Conservation (phyloP, 2,888 invertebrate species). For the Caenorhabditis becei region DNA sequence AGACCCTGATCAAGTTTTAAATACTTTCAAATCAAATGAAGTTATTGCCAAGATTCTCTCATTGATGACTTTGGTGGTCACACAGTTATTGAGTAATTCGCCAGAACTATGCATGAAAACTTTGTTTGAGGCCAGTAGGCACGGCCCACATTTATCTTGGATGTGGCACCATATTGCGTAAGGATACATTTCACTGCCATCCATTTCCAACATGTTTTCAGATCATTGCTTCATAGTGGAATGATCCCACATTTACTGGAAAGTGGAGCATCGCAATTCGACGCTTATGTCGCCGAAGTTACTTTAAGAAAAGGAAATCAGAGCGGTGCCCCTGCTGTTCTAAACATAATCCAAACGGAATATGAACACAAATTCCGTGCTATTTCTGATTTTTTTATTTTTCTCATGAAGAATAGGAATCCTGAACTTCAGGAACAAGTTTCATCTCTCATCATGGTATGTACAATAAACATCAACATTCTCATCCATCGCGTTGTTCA, state of each 20-base stretch:
- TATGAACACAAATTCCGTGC: slow-evolving; percentile 64
- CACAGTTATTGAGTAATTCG: slow-evolving; percentile 25
- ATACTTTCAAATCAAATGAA: slow-evolving; percentile 48
- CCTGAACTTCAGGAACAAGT: slow-evolving; percentile 62
- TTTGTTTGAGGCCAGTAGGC: slow-evolving; percentile 64
- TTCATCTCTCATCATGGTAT: slow-evolving; percentile 53
- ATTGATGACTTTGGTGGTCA: slow-evolving; percentile 40
- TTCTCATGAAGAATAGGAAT: slow-evolving; percentile 61
- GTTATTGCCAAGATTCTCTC: slow-evolving; percentile 40
- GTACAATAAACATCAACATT: too few species aligned
- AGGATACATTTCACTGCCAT: neutral
- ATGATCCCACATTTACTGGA: slow-evolving; percentile 63
- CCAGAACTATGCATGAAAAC: slow-evolving; percentile 64
- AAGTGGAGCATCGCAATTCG: slow-evolving; percentile 63
- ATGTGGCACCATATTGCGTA: slow-evolving; percentile 72
- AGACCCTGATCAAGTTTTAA: slow-evolving; percentile 32
- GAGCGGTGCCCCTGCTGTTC: slow-evolving; percentile 18
- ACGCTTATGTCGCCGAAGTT: slow-evolving; percentile 47
- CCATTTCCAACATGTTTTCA: slow-evolving; percentile 31
- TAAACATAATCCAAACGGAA: slow-evolving; percentile 55
- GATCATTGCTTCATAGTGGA: slow-evolving; percentile 59
- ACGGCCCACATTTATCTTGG: slow-evolving; percentile 70
- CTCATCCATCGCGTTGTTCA: too few species aligned
- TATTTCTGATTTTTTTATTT: slow-evolving; percentile 67
- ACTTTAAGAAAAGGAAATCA: slow-evolving; percentile 16